phyloP scores from a whole-genome alignment of 2,113 vertebrate genomes.

The Rana temporaria region DNA sequence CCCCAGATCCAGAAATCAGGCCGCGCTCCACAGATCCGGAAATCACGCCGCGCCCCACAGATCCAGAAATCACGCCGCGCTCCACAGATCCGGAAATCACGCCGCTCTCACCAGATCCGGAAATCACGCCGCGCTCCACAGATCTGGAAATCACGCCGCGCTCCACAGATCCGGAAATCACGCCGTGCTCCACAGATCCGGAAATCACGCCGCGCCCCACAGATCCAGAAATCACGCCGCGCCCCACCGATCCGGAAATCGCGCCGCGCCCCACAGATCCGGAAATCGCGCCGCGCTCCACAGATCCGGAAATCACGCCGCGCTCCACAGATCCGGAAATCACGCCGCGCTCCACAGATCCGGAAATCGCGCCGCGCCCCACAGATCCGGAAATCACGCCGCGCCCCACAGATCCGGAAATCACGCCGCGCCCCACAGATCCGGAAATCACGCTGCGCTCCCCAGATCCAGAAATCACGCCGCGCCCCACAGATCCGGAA shows the following conservation, averaged over 20 bases:
- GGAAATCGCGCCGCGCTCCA: neutral
- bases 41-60: neutral
- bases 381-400: too few species aligned
- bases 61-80: neutral
- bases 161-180: too few species aligned
- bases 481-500: too few species aligned
- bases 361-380: neutral
- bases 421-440: too few species aligned
- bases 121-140: neutral
- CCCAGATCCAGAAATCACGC: too few species aligned
- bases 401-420: too few species aligned
- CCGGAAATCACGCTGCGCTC: neutral
- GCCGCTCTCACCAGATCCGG: too few species aligned
- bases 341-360: neutral
- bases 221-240: neutral
- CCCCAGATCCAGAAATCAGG: neutral
- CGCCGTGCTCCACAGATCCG: too few species aligned
- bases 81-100: too few species aligned
- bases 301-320: too few species aligned
- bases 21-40: neutral
- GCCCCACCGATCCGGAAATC: neutral
- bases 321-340: too few species aligned
- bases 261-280: neutral
- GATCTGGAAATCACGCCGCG: neutral
- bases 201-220: neutral